Conservation (phyloP, 2,888 invertebrate species). For the Phyto melanocephala region DNA sequence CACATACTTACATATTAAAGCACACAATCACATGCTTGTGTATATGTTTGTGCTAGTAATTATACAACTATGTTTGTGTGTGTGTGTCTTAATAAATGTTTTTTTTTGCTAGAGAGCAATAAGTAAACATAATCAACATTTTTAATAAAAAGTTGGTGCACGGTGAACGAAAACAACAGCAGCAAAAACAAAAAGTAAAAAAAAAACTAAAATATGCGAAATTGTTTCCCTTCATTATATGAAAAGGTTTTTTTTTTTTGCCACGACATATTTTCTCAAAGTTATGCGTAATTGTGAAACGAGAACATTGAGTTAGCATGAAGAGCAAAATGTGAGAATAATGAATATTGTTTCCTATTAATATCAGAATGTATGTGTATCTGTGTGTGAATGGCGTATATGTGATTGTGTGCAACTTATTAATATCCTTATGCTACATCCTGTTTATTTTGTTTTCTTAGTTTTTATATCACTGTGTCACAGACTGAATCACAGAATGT, state of each 20-base stretch:
- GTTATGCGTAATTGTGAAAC: slow-evolving; percentile 21
- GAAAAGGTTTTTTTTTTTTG: slow-evolving; percentile 39
- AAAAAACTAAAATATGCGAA: slow-evolving; percentile 51
- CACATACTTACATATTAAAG: background rate
- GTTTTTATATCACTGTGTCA: background rate
- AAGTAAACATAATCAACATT: slow-evolving; percentile 50
- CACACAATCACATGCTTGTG: too few species aligned
- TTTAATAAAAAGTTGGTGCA: slow-evolving; percentile 45
- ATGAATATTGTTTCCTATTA: slow-evolving; percentile 47
- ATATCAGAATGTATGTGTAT: background rate
- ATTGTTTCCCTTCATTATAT: slow-evolving; percentile 49
- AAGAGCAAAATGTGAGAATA: slow-evolving; percentile 26
- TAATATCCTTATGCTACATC: slow-evolving; percentile 49
- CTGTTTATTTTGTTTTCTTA: slow-evolving; percentile 5
- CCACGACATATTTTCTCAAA: slow-evolving; percentile 24
- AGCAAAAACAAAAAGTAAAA: slow-evolving; percentile 33
- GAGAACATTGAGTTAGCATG: background rate
- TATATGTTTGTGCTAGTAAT: background rate
- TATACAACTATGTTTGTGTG: background rate
- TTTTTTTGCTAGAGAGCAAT: background rate
- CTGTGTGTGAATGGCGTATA: background rate
- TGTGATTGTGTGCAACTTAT: slow-evolving; percentile 20
- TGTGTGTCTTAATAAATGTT: background rate
- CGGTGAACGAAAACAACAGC: background rate
- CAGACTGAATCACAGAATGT: too few species aligned